Conservation (phyloP, 2,797 vertebrate genomes). For the Vireo griseus region DNA sequence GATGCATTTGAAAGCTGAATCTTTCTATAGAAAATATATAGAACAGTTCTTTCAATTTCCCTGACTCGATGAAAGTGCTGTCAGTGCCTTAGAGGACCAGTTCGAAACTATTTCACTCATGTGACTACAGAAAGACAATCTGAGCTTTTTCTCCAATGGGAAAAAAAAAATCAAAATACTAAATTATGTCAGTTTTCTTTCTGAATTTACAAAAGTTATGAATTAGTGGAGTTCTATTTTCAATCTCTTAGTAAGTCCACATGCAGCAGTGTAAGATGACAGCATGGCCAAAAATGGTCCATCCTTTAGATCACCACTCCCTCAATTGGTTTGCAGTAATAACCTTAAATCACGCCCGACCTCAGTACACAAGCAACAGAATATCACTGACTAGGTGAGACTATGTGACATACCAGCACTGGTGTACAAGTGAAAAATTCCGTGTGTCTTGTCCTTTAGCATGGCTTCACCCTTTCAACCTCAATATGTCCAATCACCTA, state of each 20-base stretch:
- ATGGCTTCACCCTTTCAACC: neutral
- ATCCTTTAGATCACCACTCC: neutral
- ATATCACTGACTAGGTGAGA: neutral
- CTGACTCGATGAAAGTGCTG: neutral
- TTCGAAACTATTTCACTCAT: neutral
- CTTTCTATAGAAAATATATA: neutral
- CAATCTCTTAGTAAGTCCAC: neutral
- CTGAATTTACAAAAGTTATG: neutral
- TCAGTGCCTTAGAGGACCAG: neutral
- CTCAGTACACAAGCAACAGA: neutral
- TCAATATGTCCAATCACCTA: neutral
- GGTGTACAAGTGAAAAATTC: fast-evolving
- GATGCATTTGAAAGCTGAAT: neutral
- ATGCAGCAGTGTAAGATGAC: neutral
- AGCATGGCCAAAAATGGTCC: neutral
- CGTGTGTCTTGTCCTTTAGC: neutral
- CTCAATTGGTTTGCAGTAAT: neutral
- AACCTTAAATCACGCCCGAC: neutral
- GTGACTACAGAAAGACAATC: neutral
- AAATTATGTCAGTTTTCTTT: neutral
- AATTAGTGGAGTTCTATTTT: neutral
- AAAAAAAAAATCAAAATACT: neutral
- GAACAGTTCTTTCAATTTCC: neutral
- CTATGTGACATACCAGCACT: neutral
- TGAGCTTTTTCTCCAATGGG: neutral